Conservation (phyloP, 2,888 invertebrate species). For the Tenthredo mesomela region DNA sequence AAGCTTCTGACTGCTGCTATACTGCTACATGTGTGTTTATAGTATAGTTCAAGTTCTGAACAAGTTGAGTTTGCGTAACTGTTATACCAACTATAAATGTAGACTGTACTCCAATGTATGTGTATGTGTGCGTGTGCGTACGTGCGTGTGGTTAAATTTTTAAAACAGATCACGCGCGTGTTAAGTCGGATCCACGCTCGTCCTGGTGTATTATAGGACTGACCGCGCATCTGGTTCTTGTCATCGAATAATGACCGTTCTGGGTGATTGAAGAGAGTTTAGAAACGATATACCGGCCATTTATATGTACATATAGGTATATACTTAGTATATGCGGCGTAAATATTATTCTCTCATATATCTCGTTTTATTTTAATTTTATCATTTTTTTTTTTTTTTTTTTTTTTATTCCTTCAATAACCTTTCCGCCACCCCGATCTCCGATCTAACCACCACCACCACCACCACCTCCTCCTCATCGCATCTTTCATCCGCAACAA, state of each 20-base stretch:
- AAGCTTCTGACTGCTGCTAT: not conserved
- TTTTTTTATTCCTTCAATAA: constrained; percentile 19
- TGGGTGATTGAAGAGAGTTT: not conserved
- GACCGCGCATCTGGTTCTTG: not conserved
- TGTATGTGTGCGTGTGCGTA: not conserved
- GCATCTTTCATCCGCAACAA: not conserved
- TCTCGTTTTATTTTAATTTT: not conserved
- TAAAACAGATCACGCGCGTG: constrained; percentile 5
- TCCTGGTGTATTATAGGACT: not conserved
- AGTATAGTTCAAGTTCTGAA: too few relatives aligned
- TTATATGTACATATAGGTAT: too few relatives aligned
- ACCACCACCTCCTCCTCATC: not conserved
- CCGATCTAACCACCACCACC: not conserved
- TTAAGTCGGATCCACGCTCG: not conserved
- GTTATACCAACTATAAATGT: not conserved
- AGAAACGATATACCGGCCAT: not conserved
- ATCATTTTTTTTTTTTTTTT: not conserved
- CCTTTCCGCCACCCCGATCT: constrained; percentile 1
- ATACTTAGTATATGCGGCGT: not conserved
- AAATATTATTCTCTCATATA: constrained; percentile 25
- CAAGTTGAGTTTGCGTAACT: constrained; percentile 6
- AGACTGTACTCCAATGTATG: too few relatives aligned
- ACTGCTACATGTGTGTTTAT: not conserved
- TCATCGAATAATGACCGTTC: constrained; percentile 11
- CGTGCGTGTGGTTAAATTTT: constrained; percentile 1